A percentile compares a stretch with the other conserved stretches of the same genome.
These are phyloP conservation scores for Palythoa heliodiscus DNA, from an alignment of 92 coral and sea anemone genomes.

Conservation along the genomic window DNA sequence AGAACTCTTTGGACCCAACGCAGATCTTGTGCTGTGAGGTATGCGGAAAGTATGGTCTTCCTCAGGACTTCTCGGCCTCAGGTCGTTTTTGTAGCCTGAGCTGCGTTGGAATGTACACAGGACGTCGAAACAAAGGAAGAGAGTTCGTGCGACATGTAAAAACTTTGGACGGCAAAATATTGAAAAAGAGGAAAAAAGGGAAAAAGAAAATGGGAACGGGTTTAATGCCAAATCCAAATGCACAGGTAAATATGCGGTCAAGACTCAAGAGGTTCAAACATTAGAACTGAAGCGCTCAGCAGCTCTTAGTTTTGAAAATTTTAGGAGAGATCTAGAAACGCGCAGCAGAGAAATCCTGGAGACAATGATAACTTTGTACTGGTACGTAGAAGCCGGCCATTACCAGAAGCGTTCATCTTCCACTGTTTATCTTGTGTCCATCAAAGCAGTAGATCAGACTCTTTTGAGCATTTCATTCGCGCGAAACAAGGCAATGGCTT, in stretches of 20 bases:
- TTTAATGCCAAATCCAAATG: not conserved
- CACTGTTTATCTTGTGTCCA: no score
- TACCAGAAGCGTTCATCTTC: no score
- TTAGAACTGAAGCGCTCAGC: no score
- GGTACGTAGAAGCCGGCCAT: no score
- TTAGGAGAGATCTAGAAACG: no score
- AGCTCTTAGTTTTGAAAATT: no score
- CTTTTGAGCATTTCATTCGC: no score
- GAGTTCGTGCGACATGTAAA: constrained; percentile 69
- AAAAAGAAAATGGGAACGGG: constrained; percentile 52
- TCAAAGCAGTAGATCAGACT: no score
- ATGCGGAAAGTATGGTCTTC: constrained; percentile 85
- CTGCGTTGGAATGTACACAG: constrained; percentile 87
- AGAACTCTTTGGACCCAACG: constrained; percentile 45
- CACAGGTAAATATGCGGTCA: constrained; percentile 23
- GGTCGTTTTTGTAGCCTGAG: constrained; percentile 84
- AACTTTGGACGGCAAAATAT: constrained; percentile 78
- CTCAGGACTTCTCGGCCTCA: constrained; percentile 81
- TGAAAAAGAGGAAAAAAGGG: constrained; percentile 77
- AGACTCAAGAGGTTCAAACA: not conserved
- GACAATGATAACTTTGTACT: no score
- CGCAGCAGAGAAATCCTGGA: no score
- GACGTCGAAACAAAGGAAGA: constrained; percentile 79
- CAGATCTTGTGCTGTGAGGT: constrained; percentile 82
- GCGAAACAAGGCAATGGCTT: no score